Evolutionary conservation across 2,113 vertebrate genomes (phyloP).

Genomic region (Lanius collurio): DNA sequence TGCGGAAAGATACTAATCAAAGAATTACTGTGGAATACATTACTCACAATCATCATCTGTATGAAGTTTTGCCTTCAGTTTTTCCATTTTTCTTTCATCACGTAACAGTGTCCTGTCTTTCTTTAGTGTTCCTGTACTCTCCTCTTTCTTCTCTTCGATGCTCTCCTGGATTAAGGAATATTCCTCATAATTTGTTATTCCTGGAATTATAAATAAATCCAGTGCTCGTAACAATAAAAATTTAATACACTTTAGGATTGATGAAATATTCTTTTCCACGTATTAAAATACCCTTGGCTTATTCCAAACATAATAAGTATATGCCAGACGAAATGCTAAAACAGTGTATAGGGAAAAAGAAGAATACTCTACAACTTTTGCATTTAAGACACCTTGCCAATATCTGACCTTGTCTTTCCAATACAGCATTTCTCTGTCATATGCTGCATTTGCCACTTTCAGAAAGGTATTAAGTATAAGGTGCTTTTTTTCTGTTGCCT

Average conservation of each 20-base stretch:
- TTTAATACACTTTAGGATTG: neutral
- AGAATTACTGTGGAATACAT: neutral
- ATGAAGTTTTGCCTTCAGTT: conserved; percentile 98
- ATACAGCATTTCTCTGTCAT: neutral
- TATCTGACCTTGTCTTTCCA: neutral
- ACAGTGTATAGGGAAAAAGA: neutral
- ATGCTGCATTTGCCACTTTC: neutral
- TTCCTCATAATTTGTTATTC: conserved; percentile 99
- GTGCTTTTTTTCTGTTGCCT: neutral
- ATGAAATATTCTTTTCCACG: neutral
- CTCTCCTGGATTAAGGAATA: conserved; percentile 96
- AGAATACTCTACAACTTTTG: neutral
- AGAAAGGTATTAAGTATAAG: neutral
- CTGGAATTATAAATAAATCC: conserved; percentile 72
- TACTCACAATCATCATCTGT: conserved; percentile 96
- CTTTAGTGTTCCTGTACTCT: conserved; percentile 89
- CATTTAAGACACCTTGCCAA: neutral
- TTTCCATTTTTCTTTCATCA: conserved; percentile 98
- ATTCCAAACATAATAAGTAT: neutral
- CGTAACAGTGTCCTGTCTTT: conserved; percentile 91
- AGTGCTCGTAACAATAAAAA: neutral
- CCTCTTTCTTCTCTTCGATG: conserved; percentile 92
- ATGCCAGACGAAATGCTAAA: neutral
- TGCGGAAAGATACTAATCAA: neutral
- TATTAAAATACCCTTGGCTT: neutral